Conservation (phyloP, 2,113 vertebrate genomes). For the Ranitomeya variabilis region DNA sequence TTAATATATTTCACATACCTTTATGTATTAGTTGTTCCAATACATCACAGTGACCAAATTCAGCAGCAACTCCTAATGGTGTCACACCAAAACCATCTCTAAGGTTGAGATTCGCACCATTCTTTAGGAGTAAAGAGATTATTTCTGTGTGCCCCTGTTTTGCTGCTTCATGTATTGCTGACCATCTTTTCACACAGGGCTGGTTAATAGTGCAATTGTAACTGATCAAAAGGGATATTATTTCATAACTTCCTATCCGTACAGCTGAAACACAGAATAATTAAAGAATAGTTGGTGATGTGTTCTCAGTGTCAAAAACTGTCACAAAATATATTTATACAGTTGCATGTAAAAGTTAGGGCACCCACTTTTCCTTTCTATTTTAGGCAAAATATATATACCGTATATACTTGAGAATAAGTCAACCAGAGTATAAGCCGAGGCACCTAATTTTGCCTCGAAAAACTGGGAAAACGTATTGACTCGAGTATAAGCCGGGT, state of each 20-base stretch:
- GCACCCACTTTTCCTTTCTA: too few species aligned
- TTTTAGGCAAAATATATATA: too few species aligned
- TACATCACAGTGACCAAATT: conserved; percentile 76
- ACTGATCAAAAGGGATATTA: conserved; percentile 75
- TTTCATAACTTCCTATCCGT: conserved; percentile 75
- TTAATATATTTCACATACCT: conserved; percentile 63
- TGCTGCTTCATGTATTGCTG: conserved; percentile 83
- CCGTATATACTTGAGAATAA: too few species aligned
- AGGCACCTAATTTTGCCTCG: too few species aligned
- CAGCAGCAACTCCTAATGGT: conserved; percentile 78
- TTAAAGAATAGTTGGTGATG: not conserved
- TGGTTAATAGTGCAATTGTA: conserved; percentile 78
- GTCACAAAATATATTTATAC: too few species aligned
- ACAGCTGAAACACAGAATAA: conserved; percentile 71
- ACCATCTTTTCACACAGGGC: conserved; percentile 79
- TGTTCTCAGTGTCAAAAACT: not conserved
- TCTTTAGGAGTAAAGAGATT: conserved; percentile 76
- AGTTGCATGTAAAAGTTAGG: too few species aligned
- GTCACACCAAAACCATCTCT: conserved; percentile 79
- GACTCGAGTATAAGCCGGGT: too few species aligned
- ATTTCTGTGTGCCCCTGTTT: conserved; percentile 80
- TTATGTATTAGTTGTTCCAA: conserved; percentile 82
- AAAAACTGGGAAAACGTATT: too few species aligned
- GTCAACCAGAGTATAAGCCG: too few species aligned
- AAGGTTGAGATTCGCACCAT: conserved; percentile 73